phyloP scores from a whole-genome alignment of 2,888 invertebrate genomes.

The Oscheius sp. region DNA sequence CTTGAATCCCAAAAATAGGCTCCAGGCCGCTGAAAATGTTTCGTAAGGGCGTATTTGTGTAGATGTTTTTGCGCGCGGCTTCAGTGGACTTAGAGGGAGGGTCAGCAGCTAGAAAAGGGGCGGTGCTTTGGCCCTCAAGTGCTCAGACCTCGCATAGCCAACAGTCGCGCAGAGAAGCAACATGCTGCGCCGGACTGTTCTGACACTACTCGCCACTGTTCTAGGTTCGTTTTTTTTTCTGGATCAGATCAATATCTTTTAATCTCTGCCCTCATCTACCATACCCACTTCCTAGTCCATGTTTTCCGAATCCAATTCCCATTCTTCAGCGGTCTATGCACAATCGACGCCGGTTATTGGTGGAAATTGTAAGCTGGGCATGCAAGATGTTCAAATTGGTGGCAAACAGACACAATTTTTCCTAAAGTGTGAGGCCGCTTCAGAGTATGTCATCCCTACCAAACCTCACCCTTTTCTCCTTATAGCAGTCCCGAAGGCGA shows the following conservation, averaged over 20 bases:
- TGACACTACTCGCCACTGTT: constrained; percentile 23
- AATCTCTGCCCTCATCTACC: neutral
- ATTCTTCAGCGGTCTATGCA: constrained; percentile 7
- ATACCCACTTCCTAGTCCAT: neutral
- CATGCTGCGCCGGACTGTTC: constrained; percentile 18
- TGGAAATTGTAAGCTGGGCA: constrained; percentile 70
- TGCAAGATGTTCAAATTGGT: constrained; percentile 71
- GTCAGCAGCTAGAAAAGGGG: constrained; percentile 35
- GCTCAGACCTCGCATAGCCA: constrained; percentile 33
- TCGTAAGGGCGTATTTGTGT: constrained; percentile 35
- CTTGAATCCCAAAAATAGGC: constrained; percentile 17
- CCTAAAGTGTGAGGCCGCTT: constrained; percentile 69
- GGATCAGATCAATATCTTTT: neutral
- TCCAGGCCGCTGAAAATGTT: constrained; percentile 28
- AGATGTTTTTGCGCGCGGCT: constrained; percentile 36
- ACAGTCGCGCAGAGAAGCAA: constrained; percentile 33
- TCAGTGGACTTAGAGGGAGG: constrained; percentile 36
- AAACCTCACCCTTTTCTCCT: neutral
- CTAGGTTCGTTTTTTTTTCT: constrained; percentile 31
- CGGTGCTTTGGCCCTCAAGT: constrained; percentile 35
- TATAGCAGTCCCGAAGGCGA: constrained; percentile 63
- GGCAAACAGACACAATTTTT: constrained; percentile 73
- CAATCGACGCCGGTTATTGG: constrained; percentile 70
- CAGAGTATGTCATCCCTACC: constrained; percentile 58
- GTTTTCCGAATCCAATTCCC: neutral